phyloP scores from a whole-genome alignment of 2,888 invertebrate species.

The Oasisia sp. region DNA sequence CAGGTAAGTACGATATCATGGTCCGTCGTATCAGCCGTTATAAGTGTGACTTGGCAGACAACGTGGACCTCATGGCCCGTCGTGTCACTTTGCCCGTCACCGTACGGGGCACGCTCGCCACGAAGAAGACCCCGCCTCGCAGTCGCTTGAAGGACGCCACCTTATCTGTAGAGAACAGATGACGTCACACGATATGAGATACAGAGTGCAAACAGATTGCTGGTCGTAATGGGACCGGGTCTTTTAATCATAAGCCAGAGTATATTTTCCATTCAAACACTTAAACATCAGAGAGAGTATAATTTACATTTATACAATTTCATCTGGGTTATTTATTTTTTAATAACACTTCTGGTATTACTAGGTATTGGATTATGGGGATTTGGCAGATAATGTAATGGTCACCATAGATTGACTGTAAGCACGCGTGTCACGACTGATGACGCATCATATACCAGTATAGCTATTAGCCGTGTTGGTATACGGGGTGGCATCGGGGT shows the following conservation, averaged over 20 bases:
- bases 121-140: slow-evolving; percentile 35
- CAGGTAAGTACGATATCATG: too few species aligned
- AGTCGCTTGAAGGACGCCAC: slow-evolving; percentile 35
- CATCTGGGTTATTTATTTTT: neutral
- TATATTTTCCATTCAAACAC: neutral
- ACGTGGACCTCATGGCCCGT: slow-evolving; percentile 8
- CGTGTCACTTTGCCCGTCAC: slow-evolving; percentile 31
- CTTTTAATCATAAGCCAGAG: neutral
- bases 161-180: slow-evolving; percentile 23
- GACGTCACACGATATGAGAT: neutral
- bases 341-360: neutral
- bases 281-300: neutral
- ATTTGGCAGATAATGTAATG: neutral
- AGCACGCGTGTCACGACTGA: too few species aligned
- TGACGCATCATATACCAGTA: too few species aligned
- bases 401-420: too few species aligned
- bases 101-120: slow-evolving; percentile 28
- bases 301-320: neutral
- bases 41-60: neutral
- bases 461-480: too few species aligned
- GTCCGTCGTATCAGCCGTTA: neutral
- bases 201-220: neutral
- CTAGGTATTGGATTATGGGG: too few species aligned
- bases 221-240: neutral
- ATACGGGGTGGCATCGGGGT: too few species aligned